These are phyloP conservation scores for Lophotis ruficrista DNA, from an alignment of 2,113 vertebrate genomes.

Conservation along the genomic window DNA sequence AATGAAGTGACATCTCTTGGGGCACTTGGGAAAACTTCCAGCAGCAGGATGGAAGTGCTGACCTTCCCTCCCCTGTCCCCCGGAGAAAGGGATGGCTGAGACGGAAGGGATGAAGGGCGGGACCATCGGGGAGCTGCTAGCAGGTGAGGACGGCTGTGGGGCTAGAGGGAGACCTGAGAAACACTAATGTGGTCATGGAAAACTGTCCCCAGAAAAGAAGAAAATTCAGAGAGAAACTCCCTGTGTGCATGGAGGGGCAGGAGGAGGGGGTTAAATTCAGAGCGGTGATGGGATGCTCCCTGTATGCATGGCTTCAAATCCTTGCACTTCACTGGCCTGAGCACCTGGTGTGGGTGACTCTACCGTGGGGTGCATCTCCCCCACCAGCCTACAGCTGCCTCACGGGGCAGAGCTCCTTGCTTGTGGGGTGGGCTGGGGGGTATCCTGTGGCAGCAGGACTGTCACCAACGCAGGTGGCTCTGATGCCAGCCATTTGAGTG, in stretches of 20 bases:
- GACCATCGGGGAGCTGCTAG: not conserved
- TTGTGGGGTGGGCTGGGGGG: rapidly evolving
- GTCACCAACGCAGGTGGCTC: not conserved
- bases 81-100: not conserved
- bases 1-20: not conserved
- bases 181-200: not conserved
- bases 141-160: not conserved
- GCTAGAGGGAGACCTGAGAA: not conserved
- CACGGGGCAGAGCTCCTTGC: not conserved
- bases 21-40: not conserved
- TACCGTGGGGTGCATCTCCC: not conserved
- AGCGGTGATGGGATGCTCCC: not conserved
- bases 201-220: not conserved
- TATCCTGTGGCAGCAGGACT: not conserved
- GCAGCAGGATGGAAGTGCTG: not conserved
- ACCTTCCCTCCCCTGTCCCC: not conserved
- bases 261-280: not conserved
- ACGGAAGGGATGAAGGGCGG: not conserved
- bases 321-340: not conserved
- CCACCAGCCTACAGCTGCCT: too few species aligned
- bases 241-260: not conserved
- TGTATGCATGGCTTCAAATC: not conserved
- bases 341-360: too few species aligned
- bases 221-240: not conserved
- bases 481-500: not conserved